Conservation (phyloP, 2,888 invertebrate genomes). For the Parascotia fuliginaria region DNA sequence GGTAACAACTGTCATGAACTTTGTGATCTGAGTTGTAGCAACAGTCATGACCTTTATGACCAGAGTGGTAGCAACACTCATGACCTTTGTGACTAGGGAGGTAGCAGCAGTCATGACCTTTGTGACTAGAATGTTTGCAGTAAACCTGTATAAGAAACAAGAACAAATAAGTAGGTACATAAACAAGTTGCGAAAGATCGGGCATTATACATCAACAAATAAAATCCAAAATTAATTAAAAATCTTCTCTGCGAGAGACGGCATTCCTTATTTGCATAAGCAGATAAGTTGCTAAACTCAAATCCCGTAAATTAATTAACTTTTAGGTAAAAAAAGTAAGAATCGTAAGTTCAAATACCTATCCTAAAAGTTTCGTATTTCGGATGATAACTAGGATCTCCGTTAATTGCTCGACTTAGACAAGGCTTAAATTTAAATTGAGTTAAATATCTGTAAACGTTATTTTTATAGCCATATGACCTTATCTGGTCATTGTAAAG, state of each 20-base stretch:
- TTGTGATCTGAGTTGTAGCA: no score
- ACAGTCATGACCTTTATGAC: conserved; percentile 50
- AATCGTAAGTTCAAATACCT: conserved; percentile 64
- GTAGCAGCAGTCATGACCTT: no score
- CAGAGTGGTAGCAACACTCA: conserved; percentile 70
- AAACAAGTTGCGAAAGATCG: conserved; percentile 18
- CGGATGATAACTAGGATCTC: conserved; percentile 66
- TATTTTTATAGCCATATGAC: conserved; percentile 33
- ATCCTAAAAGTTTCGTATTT: conserved; percentile 65
- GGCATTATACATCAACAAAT: conserved; percentile 23
- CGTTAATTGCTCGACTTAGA: conserved; percentile 69
- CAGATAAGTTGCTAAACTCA: conserved; percentile 66
- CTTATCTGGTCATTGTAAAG: no score
- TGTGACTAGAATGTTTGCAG: no score
- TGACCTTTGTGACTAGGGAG: no score
- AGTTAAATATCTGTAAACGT: conserved; percentile 42
- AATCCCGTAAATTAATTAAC: conserved; percentile 76
- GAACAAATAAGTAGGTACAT: conserved; percentile 34
- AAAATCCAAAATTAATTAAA: conserved; percentile 30
- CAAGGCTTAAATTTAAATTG: conserved; percentile 61
- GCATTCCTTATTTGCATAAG: conserved; percentile 71
- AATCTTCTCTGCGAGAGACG: conserved; percentile 41
- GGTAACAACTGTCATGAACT: no score
- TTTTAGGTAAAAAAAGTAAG: conserved; percentile 70
- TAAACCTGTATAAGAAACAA: conserved; percentile 58